Evolutionary conservation across 2,888 invertebrate genomes (phyloP).

Genomic region (Diaphora mendica): DNA sequence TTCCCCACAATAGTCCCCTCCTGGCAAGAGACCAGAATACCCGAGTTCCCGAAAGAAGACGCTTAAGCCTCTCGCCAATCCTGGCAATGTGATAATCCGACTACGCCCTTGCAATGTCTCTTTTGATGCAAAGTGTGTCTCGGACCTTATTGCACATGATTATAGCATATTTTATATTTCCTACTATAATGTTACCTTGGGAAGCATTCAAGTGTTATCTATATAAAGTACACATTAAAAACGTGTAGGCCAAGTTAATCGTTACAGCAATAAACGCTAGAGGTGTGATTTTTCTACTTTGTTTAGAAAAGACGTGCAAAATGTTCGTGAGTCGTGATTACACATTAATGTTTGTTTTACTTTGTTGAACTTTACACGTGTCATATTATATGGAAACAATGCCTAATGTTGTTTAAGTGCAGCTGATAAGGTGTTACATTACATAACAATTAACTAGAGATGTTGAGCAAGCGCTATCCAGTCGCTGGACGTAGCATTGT

Average conservation of each 20-base stretch:
- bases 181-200: conserved; percentile 51
- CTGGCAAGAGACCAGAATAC: no score
- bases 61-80: no score
- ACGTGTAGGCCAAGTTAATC: conserved; percentile 41
- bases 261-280: conserved; percentile 33
- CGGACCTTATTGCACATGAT: conserved; percentile 15
- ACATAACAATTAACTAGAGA: conserved; percentile 21
- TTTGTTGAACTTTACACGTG: conserved; percentile 57
- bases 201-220: conserved; percentile 49
- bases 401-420: conserved; percentile 34
- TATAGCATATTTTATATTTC: conserved; percentile 30
- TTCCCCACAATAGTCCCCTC: no score
- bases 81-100: no score
- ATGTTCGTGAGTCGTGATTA: conserved; percentile 64
- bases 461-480: conserved; percentile 8
- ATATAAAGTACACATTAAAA: conserved; percentile 35
- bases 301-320: conserved; percentile 56
- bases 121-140: neutral
- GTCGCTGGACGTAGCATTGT: neutral
- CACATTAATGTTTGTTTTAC: conserved; percentile 55
- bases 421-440: conserved; percentile 27
- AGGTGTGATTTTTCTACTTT: conserved; percentile 46
- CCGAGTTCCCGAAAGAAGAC: no score
- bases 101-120: no score
- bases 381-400: conserved; percentile 48